A percentile compares a stretch with the other conserved stretches of the same genome.
phyloP scores from a whole-genome alignment of 2,113 vertebrate species.

The Aleadryas rufinucha region DNA sequence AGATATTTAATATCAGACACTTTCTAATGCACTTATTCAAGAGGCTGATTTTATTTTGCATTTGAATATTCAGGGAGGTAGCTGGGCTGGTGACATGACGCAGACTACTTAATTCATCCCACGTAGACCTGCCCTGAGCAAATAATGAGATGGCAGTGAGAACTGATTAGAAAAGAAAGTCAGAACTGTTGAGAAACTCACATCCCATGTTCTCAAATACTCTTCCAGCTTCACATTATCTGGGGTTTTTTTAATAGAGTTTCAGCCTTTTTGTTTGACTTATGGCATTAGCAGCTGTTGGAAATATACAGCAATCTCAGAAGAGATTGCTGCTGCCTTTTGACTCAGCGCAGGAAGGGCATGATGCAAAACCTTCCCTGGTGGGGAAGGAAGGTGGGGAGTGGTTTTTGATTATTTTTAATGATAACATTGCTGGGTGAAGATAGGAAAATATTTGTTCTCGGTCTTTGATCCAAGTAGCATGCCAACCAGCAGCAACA shows the following conservation, averaged over 20 bases:
- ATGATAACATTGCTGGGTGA: conserved; percentile 30
- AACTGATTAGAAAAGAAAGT: not conserved
- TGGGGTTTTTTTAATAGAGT: not conserved
- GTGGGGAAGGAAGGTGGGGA: conserved; percentile 43
- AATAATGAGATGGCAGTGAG: not conserved
- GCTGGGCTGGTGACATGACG: not conserved
- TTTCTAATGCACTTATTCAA: not conserved
- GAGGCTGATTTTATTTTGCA: not conserved
- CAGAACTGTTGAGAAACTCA: not conserved
- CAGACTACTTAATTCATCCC: not conserved
- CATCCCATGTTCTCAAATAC: not conserved
- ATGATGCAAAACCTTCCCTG: conserved; percentile 40
- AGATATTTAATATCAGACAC: not conserved
- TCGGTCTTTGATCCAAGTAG: conserved; percentile 20
- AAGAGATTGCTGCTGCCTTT: conserved; percentile 3
- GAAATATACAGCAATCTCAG: not conserved
- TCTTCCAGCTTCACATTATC: not conserved
- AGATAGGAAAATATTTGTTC: conserved; percentile 38
- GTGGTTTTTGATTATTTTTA: conserved; percentile 21
- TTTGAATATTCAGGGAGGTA: not conserved
- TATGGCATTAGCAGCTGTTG: not conserved
- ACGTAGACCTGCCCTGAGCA: not conserved
- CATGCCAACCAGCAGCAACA: conserved; percentile 13
- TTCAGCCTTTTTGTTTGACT: not conserved
- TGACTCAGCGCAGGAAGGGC: conserved; percentile 31